Conservation (phyloP, 2,888 invertebrate genomes). For the Escarpia spicata region DNA sequence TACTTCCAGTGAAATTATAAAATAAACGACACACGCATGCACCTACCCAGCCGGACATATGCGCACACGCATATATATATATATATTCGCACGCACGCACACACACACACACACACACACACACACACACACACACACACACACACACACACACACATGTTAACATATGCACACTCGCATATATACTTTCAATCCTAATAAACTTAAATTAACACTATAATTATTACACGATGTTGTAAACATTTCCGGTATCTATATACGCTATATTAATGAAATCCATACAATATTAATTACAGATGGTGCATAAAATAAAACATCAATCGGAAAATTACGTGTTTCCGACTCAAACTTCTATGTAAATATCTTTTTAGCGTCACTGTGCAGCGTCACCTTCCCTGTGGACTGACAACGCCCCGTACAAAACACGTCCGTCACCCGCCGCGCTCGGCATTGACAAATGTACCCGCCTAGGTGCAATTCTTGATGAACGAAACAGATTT, state of each 20-base stretch:
- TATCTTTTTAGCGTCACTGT: background rate
- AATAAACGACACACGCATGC: background rate
- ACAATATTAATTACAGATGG: background rate
- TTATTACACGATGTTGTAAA: background rate
- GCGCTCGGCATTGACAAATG: background rate
- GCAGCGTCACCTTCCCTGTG: background rate
- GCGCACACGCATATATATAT: background rate
- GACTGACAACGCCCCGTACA: background rate
- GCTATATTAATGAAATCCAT: background rate
- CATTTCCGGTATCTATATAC: background rate
- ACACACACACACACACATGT: too few relatives aligned
- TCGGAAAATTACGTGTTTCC: background rate
- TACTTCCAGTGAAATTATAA: too few relatives aligned
- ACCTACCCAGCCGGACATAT: background rate
- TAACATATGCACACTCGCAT: too few relatives aligned
- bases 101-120: background rate
- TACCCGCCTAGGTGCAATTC: background rate
- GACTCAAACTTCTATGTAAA: background rate
- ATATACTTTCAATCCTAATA: too few relatives aligned
- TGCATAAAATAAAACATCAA: background rate
- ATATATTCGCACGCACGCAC: background rate
- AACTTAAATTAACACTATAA: too few relatives aligned
- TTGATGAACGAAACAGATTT: background rate
- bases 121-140: too few relatives aligned
- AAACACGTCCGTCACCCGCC: background rate